Evolutionary conservation across 2,113 vertebrate genomes (phyloP), one percentile per base, ranked within the genome.

Genomic region (Colinus virginianus): DNA sequence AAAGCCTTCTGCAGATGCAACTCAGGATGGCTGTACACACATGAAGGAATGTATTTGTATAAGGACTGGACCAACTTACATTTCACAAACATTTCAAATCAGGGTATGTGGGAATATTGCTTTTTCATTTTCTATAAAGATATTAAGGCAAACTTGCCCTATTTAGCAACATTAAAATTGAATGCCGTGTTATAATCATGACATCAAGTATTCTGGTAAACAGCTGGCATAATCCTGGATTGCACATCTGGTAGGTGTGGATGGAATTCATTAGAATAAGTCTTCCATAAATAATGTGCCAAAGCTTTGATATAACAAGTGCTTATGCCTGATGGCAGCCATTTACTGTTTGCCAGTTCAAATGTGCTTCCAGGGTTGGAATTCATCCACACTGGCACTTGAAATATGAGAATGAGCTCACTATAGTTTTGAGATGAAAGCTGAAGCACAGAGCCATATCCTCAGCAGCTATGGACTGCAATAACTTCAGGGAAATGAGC

Each of bases 311-410:
- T 96, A 96, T 86, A 82, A 84, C 81, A 96, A 94, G 90, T 80
- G 62, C 76, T 97, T 96, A 93, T 86, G 90, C 93, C 88, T 95
- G 76, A 96, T 92, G 93, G 93, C 84, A 90, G 82, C 53, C 92
- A 91, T 96, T 97, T 96, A 96, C 78, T 95, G 76, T 92, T 95
- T 97, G 96, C 95, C 95, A 97, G 92, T 93, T 96, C 84, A 78
- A 92, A 97, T 96, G 94, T 95, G 90, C 93, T 97, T 96, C 80
- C 90, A 92, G 78, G 58, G 38, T 5, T 95, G 94, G 92, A 95
- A 93, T 94, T 71, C 77, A 85, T 97, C 97, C 96, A 96, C 48
- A 15, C 55, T 94, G 80, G 91, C 90, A 94, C 93, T 96, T 96
- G 72, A 96, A 96, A 94, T 77, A 80, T 97, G 94, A 87, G 32